These are phyloP conservation scores for Drosophila serrata DNA, from an alignment of 1,140 invertebrate species.

Conservation along the genomic window DNA sequence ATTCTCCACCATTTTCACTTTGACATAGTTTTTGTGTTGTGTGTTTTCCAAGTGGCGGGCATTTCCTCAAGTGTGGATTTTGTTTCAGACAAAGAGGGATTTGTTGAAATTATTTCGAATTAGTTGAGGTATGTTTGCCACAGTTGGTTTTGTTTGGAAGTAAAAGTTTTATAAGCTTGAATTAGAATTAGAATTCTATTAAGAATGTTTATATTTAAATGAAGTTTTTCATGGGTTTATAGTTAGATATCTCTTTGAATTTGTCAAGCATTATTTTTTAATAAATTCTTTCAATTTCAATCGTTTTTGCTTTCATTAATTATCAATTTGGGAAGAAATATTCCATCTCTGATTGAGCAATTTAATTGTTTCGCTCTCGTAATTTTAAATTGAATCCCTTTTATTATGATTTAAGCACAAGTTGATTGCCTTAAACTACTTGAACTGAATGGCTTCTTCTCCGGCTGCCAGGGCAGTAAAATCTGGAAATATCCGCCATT, in stretches of 20 bases:
- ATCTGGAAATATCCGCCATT: slow-evolving; percentile 9
- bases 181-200: neutral
- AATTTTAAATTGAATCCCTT: neutral
- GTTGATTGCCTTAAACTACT: slow-evolving; percentile 14
- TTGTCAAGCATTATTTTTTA: neutral
- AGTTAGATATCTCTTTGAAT: neutral
- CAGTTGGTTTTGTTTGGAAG: neutral
- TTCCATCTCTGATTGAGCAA: neutral
- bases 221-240: no score
- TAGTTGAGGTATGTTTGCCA: slow-evolving; percentile 8
- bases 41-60: slow-evolving; percentile 10
- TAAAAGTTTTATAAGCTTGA: neutral
- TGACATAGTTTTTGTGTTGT: slow-evolving; percentile 29
- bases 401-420: slow-evolving; percentile 8
- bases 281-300: neutral
- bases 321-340: neutral
- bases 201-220: neutral
- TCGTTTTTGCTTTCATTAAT: neutral
- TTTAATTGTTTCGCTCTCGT: neutral
- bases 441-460: slow-evolving; percentile 16
- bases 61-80: slow-evolving; percentile 12
- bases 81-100: neutral
- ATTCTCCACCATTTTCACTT: slow-evolving; percentile 3
- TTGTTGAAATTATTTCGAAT: slow-evolving; percentile 22
- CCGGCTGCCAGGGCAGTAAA: neutral